Conservation (phyloP, 2,888 invertebrate species). For the Schrankia costaestrigalis region DNA sequence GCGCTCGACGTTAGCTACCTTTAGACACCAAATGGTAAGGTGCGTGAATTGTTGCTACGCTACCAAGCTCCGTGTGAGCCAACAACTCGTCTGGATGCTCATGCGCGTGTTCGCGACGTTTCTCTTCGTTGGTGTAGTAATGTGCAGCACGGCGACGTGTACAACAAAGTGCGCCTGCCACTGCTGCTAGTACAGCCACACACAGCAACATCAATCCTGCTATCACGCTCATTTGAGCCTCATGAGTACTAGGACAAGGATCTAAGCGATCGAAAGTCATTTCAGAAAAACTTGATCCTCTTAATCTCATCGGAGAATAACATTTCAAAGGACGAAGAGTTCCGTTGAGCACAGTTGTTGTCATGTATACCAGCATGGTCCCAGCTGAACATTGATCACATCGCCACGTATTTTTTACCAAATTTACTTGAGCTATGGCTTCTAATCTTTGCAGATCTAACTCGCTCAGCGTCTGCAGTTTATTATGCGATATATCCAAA, state of each 20-base stretch:
- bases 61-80: slow-evolving; percentile 55
- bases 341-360: slow-evolving; percentile 75
- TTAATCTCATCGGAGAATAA: slow-evolving; percentile 78
- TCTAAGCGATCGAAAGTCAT: slow-evolving; percentile 57
- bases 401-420: slow-evolving; percentile 84
- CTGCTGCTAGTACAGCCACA: slow-evolving; percentile 71
- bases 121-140: slow-evolving; percentile 91
- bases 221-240: slow-evolving; percentile 80
- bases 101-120: slow-evolving; percentile 63
- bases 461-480: slow-evolving; percentile 83
- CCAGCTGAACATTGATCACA: slow-evolving; percentile 84
- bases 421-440: slow-evolving; percentile 73
- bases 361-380: slow-evolving; percentile 78
- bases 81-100: slow-evolving; percentile 67
- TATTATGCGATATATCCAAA: slow-evolving; percentile 88
- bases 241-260: slow-evolving; percentile 71
- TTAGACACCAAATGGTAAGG: slow-evolving; percentile 58
- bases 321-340: slow-evolving; percentile 79
- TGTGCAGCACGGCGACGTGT: slow-evolving; percentile 85
- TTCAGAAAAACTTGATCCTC: slow-evolving; percentile 61
- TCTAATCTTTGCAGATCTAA: slow-evolving; percentile 80
- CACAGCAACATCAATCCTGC: slow-evolving; percentile 69
- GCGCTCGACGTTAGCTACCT: slow-evolving; percentile 63
- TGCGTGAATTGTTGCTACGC: slow-evolving; percentile 67
- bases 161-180: slow-evolving; percentile 82